Percentiles rank a stretch among this genome's conserved stretches.
These are phyloP conservation scores for Cossypha polioptera DNA, from an alignment of 2,797 vertebrate species.

Conservation along the genomic window DNA sequence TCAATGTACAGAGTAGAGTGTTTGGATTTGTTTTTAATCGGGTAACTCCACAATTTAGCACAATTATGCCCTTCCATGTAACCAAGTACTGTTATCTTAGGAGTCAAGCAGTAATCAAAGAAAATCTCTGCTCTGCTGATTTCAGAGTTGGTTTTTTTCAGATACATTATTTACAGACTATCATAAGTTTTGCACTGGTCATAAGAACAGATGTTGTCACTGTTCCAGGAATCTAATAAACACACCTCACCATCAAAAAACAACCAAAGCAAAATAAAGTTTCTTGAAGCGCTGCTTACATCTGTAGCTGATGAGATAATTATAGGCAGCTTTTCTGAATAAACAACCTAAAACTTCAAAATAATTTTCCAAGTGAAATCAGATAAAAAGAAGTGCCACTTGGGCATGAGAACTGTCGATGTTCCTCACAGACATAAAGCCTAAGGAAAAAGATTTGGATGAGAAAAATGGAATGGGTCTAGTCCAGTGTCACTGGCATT, in stretches of 20 bases:
- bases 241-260: background rate
- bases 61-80: background rate
- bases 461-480: background rate
- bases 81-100: background rate
- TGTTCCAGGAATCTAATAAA: background rate
- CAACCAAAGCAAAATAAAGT: background rate
- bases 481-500: background rate
- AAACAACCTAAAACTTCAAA: background rate
- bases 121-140: constrained; percentile 1
- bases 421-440: background rate
- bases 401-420: background rate
- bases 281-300: background rate
- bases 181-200: background rate
- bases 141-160: background rate
- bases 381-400: background rate
- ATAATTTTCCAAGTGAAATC: background rate
- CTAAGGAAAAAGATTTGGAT: background rate
- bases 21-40: background rate
- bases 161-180: background rate
- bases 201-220: background rate
- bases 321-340: background rate
- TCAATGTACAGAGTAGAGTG: background rate
- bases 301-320: background rate
- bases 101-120: background rate
- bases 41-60: background rate